Percentiles rank a stretch among this genome's conserved stretches.
These are phyloP conservation scores for Drosophila suzukii DNA, from an alignment of 1,140 invertebrate genomes.

Conservation along the genomic window DNA sequence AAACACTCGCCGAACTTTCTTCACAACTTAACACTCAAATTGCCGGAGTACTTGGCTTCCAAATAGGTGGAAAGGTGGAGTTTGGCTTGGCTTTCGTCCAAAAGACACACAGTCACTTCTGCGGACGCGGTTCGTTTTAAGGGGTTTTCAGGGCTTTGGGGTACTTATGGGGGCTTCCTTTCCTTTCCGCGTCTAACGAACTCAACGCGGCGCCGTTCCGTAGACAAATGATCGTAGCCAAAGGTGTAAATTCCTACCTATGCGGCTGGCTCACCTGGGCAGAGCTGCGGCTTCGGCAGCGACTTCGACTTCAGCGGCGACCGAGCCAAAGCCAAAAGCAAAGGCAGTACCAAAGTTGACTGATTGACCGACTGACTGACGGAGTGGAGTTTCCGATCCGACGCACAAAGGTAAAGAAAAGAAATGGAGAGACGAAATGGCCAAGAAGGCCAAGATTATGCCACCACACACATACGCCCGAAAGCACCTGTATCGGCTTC, in stretches of 20 bases:
- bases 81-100: conserved; percentile 37
- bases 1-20: conserved; percentile 64
- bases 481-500: conserved; percentile 57
- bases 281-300: conserved; percentile 14
- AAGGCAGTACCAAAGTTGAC: conserved; percentile 28
- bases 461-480: conserved; percentile 44
- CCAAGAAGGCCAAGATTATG: conserved; percentile 80
- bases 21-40: conserved; percentile 77
- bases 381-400: conserved; percentile 49
- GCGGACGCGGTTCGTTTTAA: conserved; percentile 21
- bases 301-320: conserved; percentile 3
- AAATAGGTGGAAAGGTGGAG: conserved; percentile 9
- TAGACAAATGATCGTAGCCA: conserved; percentile 83
- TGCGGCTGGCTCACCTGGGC: conserved; percentile 45
- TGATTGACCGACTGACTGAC: conserved; percentile 72
- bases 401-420: conserved; percentile 66
- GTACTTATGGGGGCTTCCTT: conserved; percentile 11
- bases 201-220: conserved; percentile 77
- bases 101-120: conserved; percentile 24
- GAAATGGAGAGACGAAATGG: conserved; percentile 55
- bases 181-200: conserved; percentile 74
- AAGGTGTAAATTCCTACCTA: conserved; percentile 77
- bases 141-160: not conserved
- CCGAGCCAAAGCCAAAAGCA: conserved; percentile 22
- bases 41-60: conserved; percentile 54